Evolutionary conservation across 23 tunicate genomes (phyloP), one percentile per base, ranked within the genome.

Genomic region (Ascidia mentula): DNA sequence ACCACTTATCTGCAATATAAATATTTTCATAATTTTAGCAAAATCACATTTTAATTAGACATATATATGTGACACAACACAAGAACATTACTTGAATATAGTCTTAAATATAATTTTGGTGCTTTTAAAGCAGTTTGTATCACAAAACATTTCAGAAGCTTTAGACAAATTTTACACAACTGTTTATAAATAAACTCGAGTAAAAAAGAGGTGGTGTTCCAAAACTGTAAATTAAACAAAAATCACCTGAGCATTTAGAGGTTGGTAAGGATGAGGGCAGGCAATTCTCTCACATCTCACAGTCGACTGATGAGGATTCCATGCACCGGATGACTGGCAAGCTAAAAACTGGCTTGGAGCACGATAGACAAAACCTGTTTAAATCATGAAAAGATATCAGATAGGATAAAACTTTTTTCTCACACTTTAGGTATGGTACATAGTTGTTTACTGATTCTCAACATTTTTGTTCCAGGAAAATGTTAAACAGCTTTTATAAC

Each of bases 311-410:
- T 46, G 34, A 18, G 86, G 85, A n/a, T 40, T 81, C 91, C 91
- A 87, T 42, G 20, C 45, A 18, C 91, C 91, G 31, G 79, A 39
- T 34, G 61, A 20, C 36, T 75, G 69, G 40, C 91, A 87, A 0
- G 72, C 39, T 17, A 79, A 37, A 31, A 20, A 31, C 32, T 37
- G 35, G 22, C 26, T 69, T 20, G 75, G 36, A n/a, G 38, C 38
- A n/a, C 22, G 59, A 26, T 37, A 9, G 37, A 18, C 69, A 39
- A 70, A 79, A 61, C 74, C 75, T 65, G 22, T n/a, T n/a, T n/a
- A n/a, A n/a, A n/a, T n/a, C n/a, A n/a, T 8, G 32, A 6, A 36
- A 80, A 33, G 65, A 53, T 20, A 53, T 53, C 22, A 5, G 65
- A 9, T 53, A 53, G 1, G 65, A 20, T 53, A 3, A 9, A 1